These are phyloP conservation scores for Tachycineta bicolor DNA, from an alignment of 2,113 vertebrate genomes.

Conservation along the genomic window DNA sequence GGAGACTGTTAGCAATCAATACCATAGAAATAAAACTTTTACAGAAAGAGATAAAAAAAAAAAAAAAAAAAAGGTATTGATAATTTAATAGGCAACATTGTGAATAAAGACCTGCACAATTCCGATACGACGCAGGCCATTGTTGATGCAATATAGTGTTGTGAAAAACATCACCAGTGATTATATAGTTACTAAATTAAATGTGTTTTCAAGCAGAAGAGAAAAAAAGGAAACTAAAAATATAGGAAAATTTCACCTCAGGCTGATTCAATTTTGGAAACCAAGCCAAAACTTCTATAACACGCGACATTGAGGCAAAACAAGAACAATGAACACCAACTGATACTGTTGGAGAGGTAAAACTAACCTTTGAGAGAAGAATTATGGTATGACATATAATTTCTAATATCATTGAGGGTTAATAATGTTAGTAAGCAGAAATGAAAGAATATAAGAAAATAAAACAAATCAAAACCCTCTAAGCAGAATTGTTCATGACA, in stretches of 20 bases:
- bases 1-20: neutral
- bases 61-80: neutral
- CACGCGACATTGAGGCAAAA: neutral
- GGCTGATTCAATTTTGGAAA: neutral
- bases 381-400: neutral
- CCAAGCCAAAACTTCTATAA: neutral
- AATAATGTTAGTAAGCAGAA: neutral
- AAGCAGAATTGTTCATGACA: neutral
- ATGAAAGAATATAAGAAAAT: neutral
- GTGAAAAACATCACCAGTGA: neutral
- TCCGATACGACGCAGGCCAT: neutral
- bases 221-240: neutral
- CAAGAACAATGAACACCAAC: neutral
- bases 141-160: neutral
- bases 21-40: neutral
- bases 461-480: neutral
- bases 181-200: neutral
- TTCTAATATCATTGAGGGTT: neutral
- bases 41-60: neutral
- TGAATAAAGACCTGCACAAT: neutral
- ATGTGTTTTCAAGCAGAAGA: neutral
- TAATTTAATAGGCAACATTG: neutral
- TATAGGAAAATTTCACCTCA: neutral
- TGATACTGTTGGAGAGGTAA: neutral
- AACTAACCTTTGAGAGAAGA: neutral